These are phyloP conservation scores for Myanophis thanlyinensis DNA, from an alignment of 2,113 vertebrate species.

Conservation along the genomic window DNA sequence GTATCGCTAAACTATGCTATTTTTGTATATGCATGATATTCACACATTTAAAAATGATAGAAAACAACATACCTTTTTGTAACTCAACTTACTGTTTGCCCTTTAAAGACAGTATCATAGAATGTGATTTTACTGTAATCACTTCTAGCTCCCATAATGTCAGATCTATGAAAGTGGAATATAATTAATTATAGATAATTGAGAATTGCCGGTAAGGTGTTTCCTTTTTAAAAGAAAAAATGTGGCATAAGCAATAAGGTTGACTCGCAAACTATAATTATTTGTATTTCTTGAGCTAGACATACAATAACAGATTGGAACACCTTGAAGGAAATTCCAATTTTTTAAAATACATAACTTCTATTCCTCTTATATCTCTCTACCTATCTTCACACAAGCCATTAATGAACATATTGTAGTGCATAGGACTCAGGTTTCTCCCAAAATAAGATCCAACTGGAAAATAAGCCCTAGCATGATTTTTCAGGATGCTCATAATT, in stretches of 20 bases:
- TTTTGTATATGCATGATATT: not conserved
- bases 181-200: not conserved
- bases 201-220: not conserved
- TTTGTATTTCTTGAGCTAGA: not conserved
- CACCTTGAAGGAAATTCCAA: not conserved
- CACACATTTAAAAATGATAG: not conserved
- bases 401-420: not conserved
- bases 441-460: no score
- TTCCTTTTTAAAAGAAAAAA: not conserved
- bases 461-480: no score
- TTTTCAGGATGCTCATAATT: no score
- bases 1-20: not conserved
- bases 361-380: not conserved
- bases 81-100: not conserved
- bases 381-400: not conserved
- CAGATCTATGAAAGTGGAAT: not conserved
- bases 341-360: not conserved
- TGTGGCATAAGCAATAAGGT: not conserved
- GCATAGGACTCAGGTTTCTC: not conserved
- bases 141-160: not conserved
- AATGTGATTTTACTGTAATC: not conserved
- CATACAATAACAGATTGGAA: not conserved
- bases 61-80: not conserved
- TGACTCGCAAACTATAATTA: not conserved
- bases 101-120: not conserved